Base-by-base conservation (phyloP, 2,797 vertebrate species). In the Diplodus sargus region DNA sequence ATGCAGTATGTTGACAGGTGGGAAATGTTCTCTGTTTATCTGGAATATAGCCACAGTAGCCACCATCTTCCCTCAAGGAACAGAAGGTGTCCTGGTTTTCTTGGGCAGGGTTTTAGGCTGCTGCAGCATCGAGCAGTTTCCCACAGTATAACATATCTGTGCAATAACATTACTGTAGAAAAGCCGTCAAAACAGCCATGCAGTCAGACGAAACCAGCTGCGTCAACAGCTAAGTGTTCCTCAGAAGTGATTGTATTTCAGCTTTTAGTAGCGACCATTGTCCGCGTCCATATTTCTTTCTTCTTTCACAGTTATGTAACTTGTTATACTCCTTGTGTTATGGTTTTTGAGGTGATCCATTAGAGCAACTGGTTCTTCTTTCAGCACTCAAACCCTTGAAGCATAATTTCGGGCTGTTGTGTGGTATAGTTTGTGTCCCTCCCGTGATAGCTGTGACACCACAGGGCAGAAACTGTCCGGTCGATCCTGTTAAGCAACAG, bases 401-500 rank as follows among this genome's bases (percentile, higher is more conserved):
- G 15, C 51, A 12, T 57, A 4, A 17, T 51, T 20, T 42, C 15
- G 8, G 28, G 25, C 4, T 63, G 18, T 62, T 62, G 17, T 23
- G 4, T 61, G 34, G 56, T 48, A 47, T 28, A 20, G 28, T 54
- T 90, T 85, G 69, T 76, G 61, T 73, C 54, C 53, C 0, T 74
- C 71, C 48, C 53, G 13, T 78, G 79, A 85, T 83, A 74, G 67
- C 56, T 34, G 60, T 52, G 63, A 78, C 15, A 70, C 90, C 61
- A 47, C 74, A 71, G 81, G 91, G 81, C 83, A 85, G 64, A 79
- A 57, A 60, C 86, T 85, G 89, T 89, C 87, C 69, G 80, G 81
- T 86, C 60, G 59, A 63, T 86, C 80, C 84, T 85, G 81, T 92
- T 92, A 80, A 85, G 82, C 89, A 89, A 74, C 91, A 90, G 87